Evolutionary conservation across 2,797 vertebrate species (phyloP), one percentile per base, ranked within the genome.

Genomic region (Pteronotus mesoamericanus): DNA sequence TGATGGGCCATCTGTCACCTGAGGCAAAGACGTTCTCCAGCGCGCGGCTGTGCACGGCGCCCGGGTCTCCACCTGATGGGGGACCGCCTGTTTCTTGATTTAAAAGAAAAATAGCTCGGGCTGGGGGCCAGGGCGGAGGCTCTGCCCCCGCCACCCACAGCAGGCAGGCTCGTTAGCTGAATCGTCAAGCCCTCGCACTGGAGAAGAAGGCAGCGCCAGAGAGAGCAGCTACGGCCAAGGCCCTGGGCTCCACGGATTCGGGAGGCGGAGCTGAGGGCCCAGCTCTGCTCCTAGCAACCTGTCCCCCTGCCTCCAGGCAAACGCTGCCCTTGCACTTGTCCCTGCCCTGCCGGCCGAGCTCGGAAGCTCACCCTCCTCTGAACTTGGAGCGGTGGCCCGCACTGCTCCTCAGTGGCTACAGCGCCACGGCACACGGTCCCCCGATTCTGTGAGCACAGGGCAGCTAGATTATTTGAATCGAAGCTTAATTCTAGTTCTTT

Each of bases 61-160:
- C 97, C 66, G 94, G 95, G 97, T 96, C 94, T 94, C 95, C 94
- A 84, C 96, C 97, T 89, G 97, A 97, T 95, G 97, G 94, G 87
- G 88, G 77, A 74, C 95, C 94, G 96, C 64, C 97, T 95, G 97
- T 87, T 96, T 96, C 97, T 95, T 97, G 95, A 97, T 95, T 91
- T 91, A 59, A 85, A 97, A 97, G 97, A 96, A 97, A 98, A 96
- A 95, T 96, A 68, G 89, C 69, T 9, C 9, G 66, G 92, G 96
- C 94, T 11, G 16, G 77, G 32, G 82, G 97, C 97, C 97, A 97
- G 75, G 66, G 79, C 80, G 15, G 46, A 94, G 80, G 96, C 90
- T 3, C 15, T n/a, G 85, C 74, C 66, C 87, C 86, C 39, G 83
- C 74, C 19, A 37, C 10, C 78, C 46, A 3, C 96, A 74, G 80